phyloP scores from a whole-genome alignment of 2,113 vertebrate genomes.

The Varanus salvator region DNA sequence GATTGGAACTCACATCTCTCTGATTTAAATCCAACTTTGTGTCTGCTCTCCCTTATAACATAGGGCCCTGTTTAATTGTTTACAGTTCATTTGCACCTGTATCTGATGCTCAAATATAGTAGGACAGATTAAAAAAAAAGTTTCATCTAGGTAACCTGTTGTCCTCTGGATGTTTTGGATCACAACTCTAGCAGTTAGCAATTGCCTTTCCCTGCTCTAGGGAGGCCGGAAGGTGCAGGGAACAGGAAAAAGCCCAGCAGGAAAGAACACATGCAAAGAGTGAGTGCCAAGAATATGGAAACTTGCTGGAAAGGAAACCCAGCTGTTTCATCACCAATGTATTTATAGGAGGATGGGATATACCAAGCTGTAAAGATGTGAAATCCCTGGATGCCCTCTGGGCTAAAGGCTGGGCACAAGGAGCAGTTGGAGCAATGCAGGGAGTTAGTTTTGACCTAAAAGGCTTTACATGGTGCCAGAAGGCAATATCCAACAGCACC shows the following conservation, averaged over 20 bases:
- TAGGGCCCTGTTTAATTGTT: not conserved
- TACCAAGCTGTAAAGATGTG: slow-evolving; percentile 96
- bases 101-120: not conserved
- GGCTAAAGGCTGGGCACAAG: not conserved
- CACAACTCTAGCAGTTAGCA: not conserved
- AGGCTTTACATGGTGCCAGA: too few relatives aligned
- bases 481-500: too few relatives aligned
- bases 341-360: slow-evolving; percentile 88
- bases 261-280: too few relatives aligned
- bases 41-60: not conserved
- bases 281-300: slow-evolving; percentile 98
- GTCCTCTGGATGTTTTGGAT: not conserved
- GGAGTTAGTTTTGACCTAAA: too few relatives aligned
- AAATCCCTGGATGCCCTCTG: slow-evolving; percentile 84
- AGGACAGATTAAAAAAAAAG: not conserved
- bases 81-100: not conserved
- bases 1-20: not conserved
- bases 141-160: not conserved
- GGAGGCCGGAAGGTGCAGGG: too few relatives aligned
- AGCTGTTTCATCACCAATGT: slow-evolving; percentile 93
- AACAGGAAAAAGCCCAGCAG: not conserved
- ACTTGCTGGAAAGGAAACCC: slow-evolving; percentile 93
- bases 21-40: not conserved
- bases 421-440: not conserved
- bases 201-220: too few relatives aligned